Evolutionary conservation across 1,140 invertebrate genomes (phyloP), one percentile per base, ranked within the genome.

Genomic region (Acromyrmex heyeri): DNA sequence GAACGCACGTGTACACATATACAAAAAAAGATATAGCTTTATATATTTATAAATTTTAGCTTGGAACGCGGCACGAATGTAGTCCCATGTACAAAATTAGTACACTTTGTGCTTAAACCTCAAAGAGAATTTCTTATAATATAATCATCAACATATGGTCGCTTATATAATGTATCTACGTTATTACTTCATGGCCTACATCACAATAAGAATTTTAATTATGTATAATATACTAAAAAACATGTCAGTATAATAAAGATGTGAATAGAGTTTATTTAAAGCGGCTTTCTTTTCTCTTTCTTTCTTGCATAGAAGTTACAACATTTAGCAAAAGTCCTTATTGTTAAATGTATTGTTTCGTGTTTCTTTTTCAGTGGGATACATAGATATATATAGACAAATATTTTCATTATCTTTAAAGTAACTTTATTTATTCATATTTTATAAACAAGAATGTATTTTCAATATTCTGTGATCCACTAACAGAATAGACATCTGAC

Each of bases 41-140:
- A 90, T 91, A 91, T 91, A 90, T 91, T 83, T 88, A 91, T 86
- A 85, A 69, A 91, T 69, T 34, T 61, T 48, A 81, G n/a, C 21
- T 70, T 53, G 64, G 18, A 44, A 70, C 18, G 30, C 5, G 50
- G 30, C 64, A 81, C 24, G 65, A 81, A 30, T 70, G 65, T 69
- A 57, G 62, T 81, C 21, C n/a, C 16, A 34, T 24, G 55, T 73
- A 73, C 27, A 75, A 62, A 50, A 83, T 75, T 38, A 61, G 27
- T 50, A 34, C 30, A 82, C n/a, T 16, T 48, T 75, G 38, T 27
- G 79, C 55, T 83, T 61, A 50, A 75, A 83, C 10, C 8, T 83
- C 38, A 73, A 83, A 83, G 67, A 75, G 38, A 75, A 73, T 61
- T 73, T 75, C n/a, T n/a, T 50, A 83, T 48, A 34, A 34, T 21